phyloP scores from a whole-genome alignment of 2,797 vertebrate genomes.

The Meda fulgida region DNA sequence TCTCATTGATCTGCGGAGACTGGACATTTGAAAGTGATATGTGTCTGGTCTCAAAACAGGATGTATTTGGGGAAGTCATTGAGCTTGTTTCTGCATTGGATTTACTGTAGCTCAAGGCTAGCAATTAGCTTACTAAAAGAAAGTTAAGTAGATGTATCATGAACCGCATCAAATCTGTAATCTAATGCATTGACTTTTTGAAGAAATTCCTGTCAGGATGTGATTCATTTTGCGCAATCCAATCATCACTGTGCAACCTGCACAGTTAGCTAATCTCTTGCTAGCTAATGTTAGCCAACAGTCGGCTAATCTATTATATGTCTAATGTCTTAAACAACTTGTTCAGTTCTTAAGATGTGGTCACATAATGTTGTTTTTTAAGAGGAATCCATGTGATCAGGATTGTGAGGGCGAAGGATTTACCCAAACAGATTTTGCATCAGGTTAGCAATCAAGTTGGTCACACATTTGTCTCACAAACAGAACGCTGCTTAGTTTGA shows the following conservation, averaged over 20 bases:
- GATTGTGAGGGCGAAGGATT: not conserved
- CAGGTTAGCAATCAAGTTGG: not conserved
- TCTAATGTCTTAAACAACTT: not conserved
- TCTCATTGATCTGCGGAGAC: constrained; percentile 40
- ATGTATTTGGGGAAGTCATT: not conserved
- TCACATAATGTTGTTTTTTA: not conserved
- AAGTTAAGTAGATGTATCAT: constrained; percentile 1
- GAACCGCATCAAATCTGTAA: not conserved
- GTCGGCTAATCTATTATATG: not conserved
- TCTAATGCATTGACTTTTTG: not conserved
- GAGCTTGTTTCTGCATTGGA: constrained; percentile 15
- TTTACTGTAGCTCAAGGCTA: constrained; percentile 17
- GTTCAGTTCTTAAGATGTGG: not conserved
- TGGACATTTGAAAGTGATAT: constrained; percentile 40
- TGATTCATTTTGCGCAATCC: not conserved
- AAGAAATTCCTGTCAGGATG: not conserved
- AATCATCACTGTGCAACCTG: not conserved
- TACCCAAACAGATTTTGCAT: not conserved
- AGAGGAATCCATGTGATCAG: not conserved
- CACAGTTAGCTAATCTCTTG: not conserved
- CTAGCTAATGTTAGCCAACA: not conserved
- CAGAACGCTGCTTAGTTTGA: not conserved
- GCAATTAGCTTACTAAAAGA: not conserved
- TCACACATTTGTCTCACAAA: not conserved
- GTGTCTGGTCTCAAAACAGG: constrained; percentile 10